Base-by-base conservation (phyloP, 2,797 vertebrate genomes). In the Poliocrania exsul region DNA sequence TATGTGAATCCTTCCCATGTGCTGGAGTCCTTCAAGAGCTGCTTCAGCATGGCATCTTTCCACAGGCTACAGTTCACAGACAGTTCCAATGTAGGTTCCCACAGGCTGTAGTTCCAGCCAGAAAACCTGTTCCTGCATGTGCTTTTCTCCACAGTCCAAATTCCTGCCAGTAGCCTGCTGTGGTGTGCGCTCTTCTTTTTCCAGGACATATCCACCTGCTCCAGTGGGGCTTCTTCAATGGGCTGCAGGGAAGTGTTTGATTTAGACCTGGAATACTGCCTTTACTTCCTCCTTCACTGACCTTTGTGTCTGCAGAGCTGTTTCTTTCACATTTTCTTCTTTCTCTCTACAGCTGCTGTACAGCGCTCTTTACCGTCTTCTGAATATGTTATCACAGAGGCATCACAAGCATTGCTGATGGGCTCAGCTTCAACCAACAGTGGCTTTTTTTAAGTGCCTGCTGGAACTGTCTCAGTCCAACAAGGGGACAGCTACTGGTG, bases 401-500 rank as follows among this genome's bases (percentile, higher is more conserved):
- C 20, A 50, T 5, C 13, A 28, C 0, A 1, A 72, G 4, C 4
- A 4, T 28, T 56, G 7, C 5, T 33, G 26, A 33, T 20, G 10
- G 18, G 31, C 6, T 81, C 12, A 42, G 9, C 5, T 86, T 75
- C 72, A 50, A 31, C 12, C n/a, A 51, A 13, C 4, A 37, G 50
- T 13, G 15, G 6, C 24, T 56, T 5, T 35, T 2, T 18, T 67
- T 42, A 33, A 67, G 6, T 70, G 3, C 5, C 21, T 61, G 25
- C 7, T 57, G 35, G 20, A 77, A 38, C 9, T 21, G 13, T 16
- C 29, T 62, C 28, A 31, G 20, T 44, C 20, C 40, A 44, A n/a
- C 14, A 9, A 6, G 10, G 19, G 3, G 7, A 6, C 10, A 80
- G 8, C 10, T 56, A 6, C 56, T 50, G 35, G 12, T 57, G 6